Base-by-base conservation (phyloP, 1,140 invertebrate genomes). In the Brachionus paranguensis region DNA sequence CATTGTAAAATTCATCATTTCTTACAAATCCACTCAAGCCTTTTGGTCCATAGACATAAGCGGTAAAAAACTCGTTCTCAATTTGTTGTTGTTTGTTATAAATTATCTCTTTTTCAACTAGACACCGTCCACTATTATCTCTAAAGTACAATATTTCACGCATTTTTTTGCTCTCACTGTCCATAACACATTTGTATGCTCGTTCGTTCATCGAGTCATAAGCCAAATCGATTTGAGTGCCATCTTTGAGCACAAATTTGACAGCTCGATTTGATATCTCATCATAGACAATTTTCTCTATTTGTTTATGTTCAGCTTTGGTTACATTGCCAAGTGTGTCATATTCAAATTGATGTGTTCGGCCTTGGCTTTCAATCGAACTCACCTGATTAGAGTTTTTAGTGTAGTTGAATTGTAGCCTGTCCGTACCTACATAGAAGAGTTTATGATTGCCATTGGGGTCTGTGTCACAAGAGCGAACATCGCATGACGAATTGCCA, bases 211-310 rank as follows among this genome's bases (percentile, higher is more conserved):
- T 76, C 17, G 41, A 47, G 45, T 76, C 72, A 24, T 76, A 47
- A 50, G 41, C 72, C 10, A 76, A 76, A 10, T 47, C 8, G 29
- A 76, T 24, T 2, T 76, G 17, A 10, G 41, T 47, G 20, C 72
- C 72, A 7, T 76, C 53, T 76, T 76, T 50, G 41, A 76, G 41
- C 45, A 27, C 72, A 50, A 76, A 72, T 76, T 76, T 47, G 53
- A 76, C 72, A 47, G 72, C 41, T 5, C 72, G 1, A 76, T 76
- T 76, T 1, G 72, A 47, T 27, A 76, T 45, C 29, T 47, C 17
- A 76, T 76, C 27, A 29, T 76, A 47, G 53, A 47, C n/a, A 50
- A 76, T 47, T 47, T 47, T 76, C 29, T 76, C 17, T 47, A 47
- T 47, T 47, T 76, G 12, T 24, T 47, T 47, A 50, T 47, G 72